Evolutionary conservation across 2,888 invertebrate species (phyloP), one percentile per base, ranked within the genome.

Genomic region (Rosalia funebris): DNA sequence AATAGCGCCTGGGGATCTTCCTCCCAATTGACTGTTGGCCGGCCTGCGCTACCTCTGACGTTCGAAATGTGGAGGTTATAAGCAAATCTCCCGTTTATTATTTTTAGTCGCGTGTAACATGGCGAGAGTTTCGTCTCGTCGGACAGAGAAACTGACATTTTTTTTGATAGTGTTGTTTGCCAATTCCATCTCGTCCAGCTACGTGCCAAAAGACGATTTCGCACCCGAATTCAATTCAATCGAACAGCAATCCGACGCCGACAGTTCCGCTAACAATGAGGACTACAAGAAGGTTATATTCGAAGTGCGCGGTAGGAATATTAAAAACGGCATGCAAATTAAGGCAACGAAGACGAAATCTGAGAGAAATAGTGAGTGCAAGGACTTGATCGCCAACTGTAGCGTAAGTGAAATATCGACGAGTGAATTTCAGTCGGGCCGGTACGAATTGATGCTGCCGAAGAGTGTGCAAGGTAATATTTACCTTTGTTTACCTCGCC

Each of bases 401-500:
- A 73, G 72, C 42, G 68, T 79, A 46, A 77, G 70, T 71, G 77
- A 75, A 67, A 48, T 76, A 50, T 58, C 56, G 46, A 70, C 67
- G 55, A 56, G 67, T 57, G 68, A 68, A 48, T 60, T 61, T 34
- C 64, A 65, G 53, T 63, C 64, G 60, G 78, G 76, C 46, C 69
- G 66, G 50, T 80, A 75, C 66, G 71, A 71, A 62, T 60, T 80
- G 55, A 62, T 67, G 56, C 66, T 81, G 68, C 78, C 79, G 31
- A 69, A 66, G 55, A 69, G 57, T 68, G 71, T 76, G 37, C 65
- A 69, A 56, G 76, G 75, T 53, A 71, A 72, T 57, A 60, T 81
- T 55, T 81, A 78, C 70, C 75, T 81, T 41, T 81, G 81, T 72
- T 74, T 81, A 66, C 77, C 78, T 4, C 75, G 66, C 42, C 55